These are phyloP conservation scores for Heliocidaris tuberculata DNA, from an alignment of 35 echinoderm and acorn worm genomes.

Conservation along the genomic window DNA sequence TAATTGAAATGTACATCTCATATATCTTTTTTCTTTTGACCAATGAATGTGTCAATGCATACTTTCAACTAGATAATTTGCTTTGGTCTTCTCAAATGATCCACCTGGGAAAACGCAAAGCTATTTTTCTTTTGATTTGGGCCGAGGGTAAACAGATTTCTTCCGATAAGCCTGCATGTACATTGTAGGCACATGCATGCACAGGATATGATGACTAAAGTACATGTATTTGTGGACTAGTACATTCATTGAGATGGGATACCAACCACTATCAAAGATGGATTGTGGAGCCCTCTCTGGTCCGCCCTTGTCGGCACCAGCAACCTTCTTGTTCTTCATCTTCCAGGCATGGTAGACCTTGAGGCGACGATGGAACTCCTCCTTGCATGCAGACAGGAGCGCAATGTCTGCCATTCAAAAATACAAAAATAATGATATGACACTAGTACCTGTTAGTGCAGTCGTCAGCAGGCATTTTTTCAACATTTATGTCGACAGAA, in stretches of 20 bases:
- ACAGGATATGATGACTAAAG: background rate
- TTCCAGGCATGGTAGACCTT: conserved; percentile 99
- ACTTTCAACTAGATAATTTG: too few species aligned
- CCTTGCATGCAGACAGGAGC: conserved; percentile 80
- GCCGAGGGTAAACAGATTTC: too few species aligned
- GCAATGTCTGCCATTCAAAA: conserved; percentile 66
- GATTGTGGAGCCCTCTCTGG: conserved; percentile 68
- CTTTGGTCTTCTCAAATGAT: too few species aligned
- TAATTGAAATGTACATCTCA: too few species aligned
- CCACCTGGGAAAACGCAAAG: too few species aligned
- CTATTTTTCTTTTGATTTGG: too few species aligned
- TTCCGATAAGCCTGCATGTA: too few species aligned
- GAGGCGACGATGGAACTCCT: conserved; percentile 98
- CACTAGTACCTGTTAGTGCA: background rate
- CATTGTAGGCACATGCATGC: background rate
- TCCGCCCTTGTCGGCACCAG: background rate
- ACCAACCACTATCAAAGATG: conserved; percentile 59
- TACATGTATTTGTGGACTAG: background rate
- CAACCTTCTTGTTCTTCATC: conserved; percentile 93
- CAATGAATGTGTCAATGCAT: too few species aligned
- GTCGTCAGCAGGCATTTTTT: too few species aligned
- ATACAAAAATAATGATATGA: background rate
- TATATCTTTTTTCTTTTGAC: too few species aligned
- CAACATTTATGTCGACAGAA: too few species aligned
- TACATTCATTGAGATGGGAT: background rate